Evolutionary conservation across 2,113 vertebrate species (phyloP), one percentile per base, ranked within the genome.

Genomic region (Sisor rabdophorus): DNA sequence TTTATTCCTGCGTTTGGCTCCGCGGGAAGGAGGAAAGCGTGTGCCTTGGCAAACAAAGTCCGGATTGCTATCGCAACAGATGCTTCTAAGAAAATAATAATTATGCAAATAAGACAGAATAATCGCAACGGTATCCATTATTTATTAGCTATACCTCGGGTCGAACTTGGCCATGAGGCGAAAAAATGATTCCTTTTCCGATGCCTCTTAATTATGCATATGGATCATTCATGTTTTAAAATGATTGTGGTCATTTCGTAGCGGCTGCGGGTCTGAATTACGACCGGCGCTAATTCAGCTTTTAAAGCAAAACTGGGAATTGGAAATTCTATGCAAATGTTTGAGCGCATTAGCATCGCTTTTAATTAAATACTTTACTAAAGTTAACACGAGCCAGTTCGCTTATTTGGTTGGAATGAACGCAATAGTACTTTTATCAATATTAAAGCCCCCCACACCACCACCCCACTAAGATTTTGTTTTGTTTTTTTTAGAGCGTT

Each of bases 51-150:
- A 86, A 86, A 88, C 87, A 88, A 86, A 89, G 81, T 48, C 61
- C 79, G 82, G 85, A 86, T 73, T 81, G 85, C 87, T 83, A 87
- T 85, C 85, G 86, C 87, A 89, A 88, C 88, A 89, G 88, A 89
- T 88, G 88, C 89, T 87, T 87, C 84, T 67, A 81, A 83, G 80
- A 87, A 85, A 83, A 85, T 86, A 91, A 91, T 89, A 90, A 91
- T 92, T 91, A 93, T 93, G 92, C 89, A 91, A 92, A 93, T 92
- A 64, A 85, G 84, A 80, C 83, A 17, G 87, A 92, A 91, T 90
- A 92, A 93, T 92, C 91, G 90, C 83, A 82, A 85, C 85, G 67
- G 47, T 87, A 89, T 92, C 90, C 89, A 92, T 91, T 91, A 92
- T 93, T 92, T 92, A 92, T 92, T 76, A 89, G 89, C 84, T 86